Base-by-base conservation (phyloP, 2,888 invertebrate species). In the Nymphalis urticae region DNA sequence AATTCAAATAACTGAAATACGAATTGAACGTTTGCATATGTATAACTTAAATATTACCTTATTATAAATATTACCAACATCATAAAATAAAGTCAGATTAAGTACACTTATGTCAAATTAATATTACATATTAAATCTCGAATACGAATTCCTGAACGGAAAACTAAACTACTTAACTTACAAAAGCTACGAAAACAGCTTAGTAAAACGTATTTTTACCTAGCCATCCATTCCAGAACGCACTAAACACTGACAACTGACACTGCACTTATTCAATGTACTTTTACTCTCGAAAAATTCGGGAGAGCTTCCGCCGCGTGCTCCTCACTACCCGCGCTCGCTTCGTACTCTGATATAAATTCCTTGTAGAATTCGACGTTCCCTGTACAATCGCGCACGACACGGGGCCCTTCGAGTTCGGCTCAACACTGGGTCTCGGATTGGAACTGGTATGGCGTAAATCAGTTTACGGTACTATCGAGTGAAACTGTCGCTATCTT, bases 341-440 rank as follows among this genome's bases (percentile, higher is more conserved):
- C 85, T 84, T 82, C 82, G 83, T 84, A 80, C 87, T 87, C 89
- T 86, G 87, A 87, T 89, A 89, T 87, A 89, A 87, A 89, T 90
- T 90, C 88, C 90, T 88, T 87, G 10, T 8, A 58, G 48, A 48
- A 87, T 85, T 85, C 87, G 86, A 85, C 79, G 86, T 86, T n/a
- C 87, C 87, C 89, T 88, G 90, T 89, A 92, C 89, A 85, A 74
- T 87, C 88, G 82, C 73, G 82, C 75, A 75, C 84, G 77, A 78
- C 74, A 68, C 69, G 69, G 58, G 78, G 85, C 86, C 87, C 87
- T 88, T 85, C 59, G 66, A 27, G 68, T 69, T 74, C 19, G 66
- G 66, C 66, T 69, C 61, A 60, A 42, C 62, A 69, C 69, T 68
- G 58, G 60, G 64, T 36, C 51, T 42, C 27, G 51, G 53, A 53